Evolutionary conservation across 1,140 invertebrate genomes (phyloP), one percentile per base, ranked within the genome.

Genomic region (Drosophila quadrilineata): DNA sequence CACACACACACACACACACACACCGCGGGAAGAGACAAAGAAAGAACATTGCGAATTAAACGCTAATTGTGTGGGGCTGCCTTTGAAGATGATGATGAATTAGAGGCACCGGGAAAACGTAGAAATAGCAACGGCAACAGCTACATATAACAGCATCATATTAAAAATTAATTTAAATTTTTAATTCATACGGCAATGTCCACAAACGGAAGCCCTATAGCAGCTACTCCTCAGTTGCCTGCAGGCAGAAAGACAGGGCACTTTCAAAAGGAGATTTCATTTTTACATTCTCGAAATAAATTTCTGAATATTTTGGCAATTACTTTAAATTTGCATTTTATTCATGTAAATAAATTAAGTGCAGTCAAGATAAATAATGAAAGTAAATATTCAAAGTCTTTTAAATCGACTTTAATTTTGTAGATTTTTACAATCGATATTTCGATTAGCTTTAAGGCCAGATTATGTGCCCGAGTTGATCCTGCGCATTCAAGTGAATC

Each of bases 121-220:
- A 38, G 26, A 28, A 33, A 24, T 29, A 58, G 41, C 48, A 58
- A 54, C 16, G 41, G 58, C 57, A 58, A 54, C 16, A 46, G 58
- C 57, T n/a, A n/a, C n/a, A n/a, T n/a, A n/a, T n/a, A n/a, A n/a
- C n/a, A n/a, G n/a, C n/a, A n/a, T n/a, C n/a, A 54, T 52, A 84
- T 84, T 82, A 73, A 84, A 82, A 82, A 82, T 82, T 77, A 77
- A 82, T 82, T 82, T 73, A 70, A 62, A 77, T 84, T 82, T 65
- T 84, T 71, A 73, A 84, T 82, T 66, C 71, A 70, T 73, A 65
- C 41, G 26, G 26, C 24, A 53, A 48, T 62, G 46, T 60, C 45
- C 48, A 53, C 48, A 67, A 52, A 17, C 49, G 57, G 48, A 62
- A 62, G 16, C 6, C 17, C 17, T 9, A 21, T n/a, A 9, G 40